phyloP scores from a whole-genome alignment of 2,888 invertebrate species.

The Chorisops tibialis region DNA sequence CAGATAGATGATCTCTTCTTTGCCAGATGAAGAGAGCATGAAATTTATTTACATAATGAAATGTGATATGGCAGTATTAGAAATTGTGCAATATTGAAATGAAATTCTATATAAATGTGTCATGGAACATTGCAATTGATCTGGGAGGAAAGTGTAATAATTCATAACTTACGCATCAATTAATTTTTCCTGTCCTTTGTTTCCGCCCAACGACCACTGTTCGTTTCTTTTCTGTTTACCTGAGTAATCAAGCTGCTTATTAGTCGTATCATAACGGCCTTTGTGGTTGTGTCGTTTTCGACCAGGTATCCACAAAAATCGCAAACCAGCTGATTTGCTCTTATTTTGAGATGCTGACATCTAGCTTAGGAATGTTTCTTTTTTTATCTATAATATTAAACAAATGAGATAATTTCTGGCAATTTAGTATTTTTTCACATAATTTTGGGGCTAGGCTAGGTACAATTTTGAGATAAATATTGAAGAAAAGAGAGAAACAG shows the following conservation, averaged over 20 bases:
- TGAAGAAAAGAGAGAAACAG: no score
- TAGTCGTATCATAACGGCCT: constrained; percentile 45
- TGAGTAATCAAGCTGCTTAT: constrained; percentile 42
- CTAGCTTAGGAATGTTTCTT: constrained; percentile 32
- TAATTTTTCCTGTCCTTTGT: constrained; percentile 40
- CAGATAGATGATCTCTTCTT: background rate
- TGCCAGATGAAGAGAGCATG: background rate
- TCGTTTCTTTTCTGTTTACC: constrained; percentile 45
- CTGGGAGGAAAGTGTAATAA: background rate
- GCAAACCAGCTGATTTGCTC: constrained; percentile 43
- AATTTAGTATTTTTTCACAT: no score
- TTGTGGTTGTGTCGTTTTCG: constrained; percentile 46
- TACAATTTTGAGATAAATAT: no score
- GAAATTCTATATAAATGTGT: background rate
- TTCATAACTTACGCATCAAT: constrained; percentile 33
- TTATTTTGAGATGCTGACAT: constrained; percentile 46
- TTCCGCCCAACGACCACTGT: constrained; percentile 50
- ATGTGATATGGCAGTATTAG: constrained; percentile 22
- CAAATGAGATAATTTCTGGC: no score
- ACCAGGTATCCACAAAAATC: constrained; percentile 51
- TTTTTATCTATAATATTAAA: no score
- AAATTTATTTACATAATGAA: constrained; percentile 20
- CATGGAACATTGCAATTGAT: background rate
- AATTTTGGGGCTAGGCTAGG: no score
- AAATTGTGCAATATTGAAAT: background rate